phyloP scores from a whole-genome alignment of 2,113 vertebrate genomes.

The Hassar affinis region DNA sequence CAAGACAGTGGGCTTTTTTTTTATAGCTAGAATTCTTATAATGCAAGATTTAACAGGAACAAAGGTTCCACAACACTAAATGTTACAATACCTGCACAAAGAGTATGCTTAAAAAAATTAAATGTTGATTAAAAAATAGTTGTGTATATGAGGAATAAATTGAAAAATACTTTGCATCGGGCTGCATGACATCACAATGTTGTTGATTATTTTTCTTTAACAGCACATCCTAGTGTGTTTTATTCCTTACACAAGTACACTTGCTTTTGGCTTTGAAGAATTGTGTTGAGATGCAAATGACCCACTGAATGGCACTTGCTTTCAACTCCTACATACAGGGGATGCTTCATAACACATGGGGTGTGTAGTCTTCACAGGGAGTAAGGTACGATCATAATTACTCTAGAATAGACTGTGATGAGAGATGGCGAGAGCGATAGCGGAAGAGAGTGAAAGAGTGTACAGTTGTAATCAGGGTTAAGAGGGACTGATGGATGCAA shows the following conservation, averaged over 20 bases:
- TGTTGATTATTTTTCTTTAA: neutral
- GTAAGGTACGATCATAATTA: neutral
- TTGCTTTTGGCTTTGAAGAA: neutral
- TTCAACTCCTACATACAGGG: neutral
- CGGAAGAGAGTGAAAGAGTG: slow-evolving; percentile 49
- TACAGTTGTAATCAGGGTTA: slow-evolving; percentile 73
- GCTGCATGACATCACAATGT: neutral
- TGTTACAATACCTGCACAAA: neutral
- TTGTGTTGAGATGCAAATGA: slow-evolving; percentile 16
- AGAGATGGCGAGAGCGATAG: slow-evolving; percentile 51
- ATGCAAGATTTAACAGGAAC: neutral
- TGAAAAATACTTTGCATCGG: neutral
- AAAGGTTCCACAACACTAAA: neutral
- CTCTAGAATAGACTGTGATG: neutral
- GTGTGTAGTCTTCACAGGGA: neutral
- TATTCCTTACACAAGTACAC: neutral
- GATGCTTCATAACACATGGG: slow-evolving; percentile 4
- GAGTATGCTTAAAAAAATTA: neutral
- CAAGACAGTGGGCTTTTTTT: neutral
- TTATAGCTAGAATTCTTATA: too few relatives aligned
- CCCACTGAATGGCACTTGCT: slow-evolving; percentile 5
- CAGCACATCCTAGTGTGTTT: neutral
- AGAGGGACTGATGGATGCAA: slow-evolving; percentile 72
- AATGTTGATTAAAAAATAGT: neutral
- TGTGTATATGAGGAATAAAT: neutral